phyloP scores from a whole-genome alignment of 2,113 vertebrate species.

The Triplophysa rosa region DNA sequence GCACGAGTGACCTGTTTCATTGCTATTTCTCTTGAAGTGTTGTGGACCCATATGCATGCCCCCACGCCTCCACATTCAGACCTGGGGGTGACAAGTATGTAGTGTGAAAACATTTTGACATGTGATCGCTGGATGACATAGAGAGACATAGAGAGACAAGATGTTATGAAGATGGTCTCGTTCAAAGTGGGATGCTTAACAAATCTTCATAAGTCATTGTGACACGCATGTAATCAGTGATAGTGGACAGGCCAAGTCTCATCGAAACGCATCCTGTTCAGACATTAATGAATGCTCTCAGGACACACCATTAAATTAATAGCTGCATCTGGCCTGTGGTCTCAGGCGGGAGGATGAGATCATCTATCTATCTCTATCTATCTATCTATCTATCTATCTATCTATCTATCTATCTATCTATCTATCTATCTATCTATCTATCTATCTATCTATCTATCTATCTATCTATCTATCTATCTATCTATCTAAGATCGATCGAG shows the following conservation, averaged over 20 bases:
- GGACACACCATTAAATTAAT: slow-evolving; percentile 48
- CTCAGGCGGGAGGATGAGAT: slow-evolving; percentile 12
- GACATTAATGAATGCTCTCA: slow-evolving; percentile 36
- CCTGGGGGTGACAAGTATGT: background rate
- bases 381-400: too few relatives aligned
- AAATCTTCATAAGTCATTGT: slow-evolving; percentile 27
- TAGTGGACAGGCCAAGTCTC: slow-evolving; percentile 12
- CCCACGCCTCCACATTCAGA: slow-evolving; percentile 1
- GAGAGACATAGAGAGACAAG: background rate
- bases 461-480: too few relatives aligned
- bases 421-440: too few relatives aligned
- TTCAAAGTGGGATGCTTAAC: slow-evolving; percentile 2
- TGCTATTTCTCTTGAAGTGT: slow-evolving; percentile 24
- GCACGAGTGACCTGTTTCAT: slow-evolving; percentile 30
- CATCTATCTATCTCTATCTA: too few relatives aligned
- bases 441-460: too few relatives aligned
- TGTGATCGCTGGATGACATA: background rate
- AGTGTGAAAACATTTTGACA: background rate
- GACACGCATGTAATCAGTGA: slow-evolving; percentile 23
- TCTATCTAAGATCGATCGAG: too few relatives aligned
- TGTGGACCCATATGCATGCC: slow-evolving; percentile 38
- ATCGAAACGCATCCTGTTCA: slow-evolving; percentile 31
- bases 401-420: too few relatives aligned
- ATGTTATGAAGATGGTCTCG: background rate
- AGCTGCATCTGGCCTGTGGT: slow-evolving; percentile 10